Evolutionary conservation across 2,113 vertebrate genomes (phyloP).

Genomic region (Myanophis thanlyinensis): DNA sequence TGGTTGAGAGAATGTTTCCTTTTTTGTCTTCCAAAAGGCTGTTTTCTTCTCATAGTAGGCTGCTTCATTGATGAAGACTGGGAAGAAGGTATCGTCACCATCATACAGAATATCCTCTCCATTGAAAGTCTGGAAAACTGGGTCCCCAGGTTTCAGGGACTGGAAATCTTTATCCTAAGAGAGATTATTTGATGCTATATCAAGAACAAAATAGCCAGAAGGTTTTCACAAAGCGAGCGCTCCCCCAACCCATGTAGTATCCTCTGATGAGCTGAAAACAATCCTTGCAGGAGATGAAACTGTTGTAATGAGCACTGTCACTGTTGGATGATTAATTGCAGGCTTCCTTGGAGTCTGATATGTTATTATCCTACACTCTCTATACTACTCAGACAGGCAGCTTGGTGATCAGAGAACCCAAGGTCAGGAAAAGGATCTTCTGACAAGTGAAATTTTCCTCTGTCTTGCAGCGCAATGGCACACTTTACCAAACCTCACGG

Average conservation of each 20-base stretch:
- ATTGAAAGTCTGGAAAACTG: slow-evolving; percentile 53
- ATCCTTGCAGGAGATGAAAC: neutral
- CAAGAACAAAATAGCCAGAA: neutral
- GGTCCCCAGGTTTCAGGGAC: slow-evolving; percentile 35
- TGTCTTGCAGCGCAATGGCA: neutral
- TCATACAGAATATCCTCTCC: slow-evolving; percentile 44
- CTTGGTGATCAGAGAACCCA: neutral
- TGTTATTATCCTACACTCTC: neutral
- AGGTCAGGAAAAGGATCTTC: neutral
- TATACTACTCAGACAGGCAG: neutral
- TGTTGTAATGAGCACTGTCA: neutral
- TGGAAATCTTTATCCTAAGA: slow-evolving; percentile 55
- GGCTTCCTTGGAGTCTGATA: neutral
- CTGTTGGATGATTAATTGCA: neutral
- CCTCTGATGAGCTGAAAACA: neutral
- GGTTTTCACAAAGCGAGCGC: too few species aligned
- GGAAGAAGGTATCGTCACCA: slow-evolving; percentile 22
- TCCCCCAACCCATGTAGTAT: too few species aligned
- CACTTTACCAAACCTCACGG: neutral
- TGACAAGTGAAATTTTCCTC: neutral
- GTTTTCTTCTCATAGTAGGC: slow-evolving; percentile 56
- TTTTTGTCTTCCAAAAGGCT: slow-evolving; percentile 45
- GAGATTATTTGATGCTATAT: neutral
- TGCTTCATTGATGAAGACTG: slow-evolving; percentile 60
- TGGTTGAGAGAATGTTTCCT: neutral